Base-by-base conservation (phyloP, 2,797 vertebrate species). In the Aeoliscus strigatus region DNA sequence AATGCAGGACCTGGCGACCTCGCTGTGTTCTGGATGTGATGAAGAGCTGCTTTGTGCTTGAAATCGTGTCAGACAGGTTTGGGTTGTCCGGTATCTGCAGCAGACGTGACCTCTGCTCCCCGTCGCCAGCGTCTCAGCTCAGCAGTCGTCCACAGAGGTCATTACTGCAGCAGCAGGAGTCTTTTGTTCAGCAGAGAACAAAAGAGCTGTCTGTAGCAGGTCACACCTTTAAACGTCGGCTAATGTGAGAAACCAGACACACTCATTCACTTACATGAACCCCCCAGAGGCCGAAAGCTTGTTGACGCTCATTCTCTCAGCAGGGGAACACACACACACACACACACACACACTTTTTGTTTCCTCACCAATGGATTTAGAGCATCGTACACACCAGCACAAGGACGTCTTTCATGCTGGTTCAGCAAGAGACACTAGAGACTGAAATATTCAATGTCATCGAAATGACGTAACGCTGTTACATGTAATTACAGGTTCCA, bases 181-280 rank as follows among this genome's bases (percentile, higher is more conserved):
- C 53, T 41, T 63, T 79, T 77, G 68, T 79, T 46, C 71, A 16
- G 26, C 60, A 66, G 60, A 70, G 39, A n/a, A n/a, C n/a, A n/a
- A n/a, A n/a, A n/a, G n/a, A n/a, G 4, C 14, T 0, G 41, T 62
- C 59, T 71, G 36, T 14, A 14, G 1, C 23, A 4, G 48, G 41
- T 73, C 63, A 80, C 76, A 75, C 75, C 67, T 77, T 39, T 40
- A 29, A 67, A 42, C 27, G 52, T 64, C 59, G 62, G 35, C 55
- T 77, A 75, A 77, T 70, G 73, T 60, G 71, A 69, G 60, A 77
- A 63, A 72, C 36, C 51, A 66, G 62, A 72, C 71, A 12, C 16
- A 10, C 41, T 16, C 40, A 6, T 24, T 14, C 46, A 31, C 33
- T 44, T 24, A 56, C 34, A 45, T 27, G 5, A n/a, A 14, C n/a